Evolutionary conservation across 2,113 vertebrate genomes (phyloP).

Genomic region (Lophius piscatorius): DNA sequence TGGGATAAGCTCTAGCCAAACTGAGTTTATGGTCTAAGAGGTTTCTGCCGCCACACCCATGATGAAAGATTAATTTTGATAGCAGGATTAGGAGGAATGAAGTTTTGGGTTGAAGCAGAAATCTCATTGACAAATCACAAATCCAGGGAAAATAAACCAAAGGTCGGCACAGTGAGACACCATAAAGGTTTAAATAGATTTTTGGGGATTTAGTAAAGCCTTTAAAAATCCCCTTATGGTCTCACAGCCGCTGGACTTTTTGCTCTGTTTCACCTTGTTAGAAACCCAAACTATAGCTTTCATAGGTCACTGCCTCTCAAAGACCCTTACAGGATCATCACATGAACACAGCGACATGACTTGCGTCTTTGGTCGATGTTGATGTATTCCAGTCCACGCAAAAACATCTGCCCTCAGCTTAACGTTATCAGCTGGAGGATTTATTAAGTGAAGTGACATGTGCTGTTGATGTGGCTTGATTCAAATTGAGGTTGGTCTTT

Average conservation of each 20-base stretch:
- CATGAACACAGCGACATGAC: constrained; percentile 13
- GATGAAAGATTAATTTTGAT: no score
- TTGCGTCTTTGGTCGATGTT: constrained; percentile 5
- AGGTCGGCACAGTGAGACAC: background rate
- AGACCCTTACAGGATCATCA: constrained; percentile 15
- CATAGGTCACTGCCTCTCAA: constrained; percentile 6
- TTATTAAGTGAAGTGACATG: constrained; percentile 44
- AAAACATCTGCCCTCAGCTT: constrained; percentile 10
- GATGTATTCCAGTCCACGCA: constrained; percentile 25
- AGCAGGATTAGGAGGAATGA: no score
- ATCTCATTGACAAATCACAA: no score
- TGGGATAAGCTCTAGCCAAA: no score
- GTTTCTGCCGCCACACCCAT: no score
- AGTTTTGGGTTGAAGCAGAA: no score
- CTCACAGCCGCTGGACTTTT: background rate
- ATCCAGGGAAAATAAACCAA: background rate
- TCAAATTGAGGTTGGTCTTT: constrained; percentile 12
- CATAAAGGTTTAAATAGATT: background rate
- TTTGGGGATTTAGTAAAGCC: background rate
- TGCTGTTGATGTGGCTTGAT: constrained; percentile 38
- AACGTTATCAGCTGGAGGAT: constrained; percentile 14
- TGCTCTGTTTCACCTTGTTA: constrained; percentile 1
- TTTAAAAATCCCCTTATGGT: background rate
- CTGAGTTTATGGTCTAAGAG: no score
- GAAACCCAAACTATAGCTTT: background rate